Evolutionary conservation across 1,140 invertebrate genomes (phyloP), one percentile per base, ranked within the genome.

Genomic region (Drosophila insularis): DNA sequence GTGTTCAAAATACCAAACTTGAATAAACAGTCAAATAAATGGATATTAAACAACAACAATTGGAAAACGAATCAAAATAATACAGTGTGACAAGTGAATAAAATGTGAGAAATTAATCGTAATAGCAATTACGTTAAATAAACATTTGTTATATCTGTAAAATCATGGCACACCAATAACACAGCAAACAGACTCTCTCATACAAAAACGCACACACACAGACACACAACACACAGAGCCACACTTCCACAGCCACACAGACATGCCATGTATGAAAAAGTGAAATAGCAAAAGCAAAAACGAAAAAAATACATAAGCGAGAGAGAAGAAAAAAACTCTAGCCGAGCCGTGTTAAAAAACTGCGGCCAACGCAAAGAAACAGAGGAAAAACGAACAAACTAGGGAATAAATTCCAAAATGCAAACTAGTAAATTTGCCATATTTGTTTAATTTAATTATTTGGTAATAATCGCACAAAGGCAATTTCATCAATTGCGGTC

Each of bases 251-350:
- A 59, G 63, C 63, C 63, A 71, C 63, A 72, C 66, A 63, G 31
- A 59, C 63, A 56, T 53, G 62, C 23, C 27, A 50, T 87, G 65
- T 76, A 86, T 78, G 78, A 86, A 77, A 86, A 86, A 87, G 82
- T 86, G 74, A 86, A 86, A 85, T 75, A 85, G 81, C 43, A 50
- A 50, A 50, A 46, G 43, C 43, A 46, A 46, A 73, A 79, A 68
- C 11, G 66, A 56, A 55, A 75, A 61, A 58, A 64, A 35, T 11
- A 10, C 8, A 37, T 54, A 37, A 65, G 37, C 10, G 35, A 37
- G 35, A 13, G 35, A 37, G 35, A 37, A 61, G 31, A 68, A 72
- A 76, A 65, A 54, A 69, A 74, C 56, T 35, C 21, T 14, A 78
- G 71, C 27, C 37, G 56, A 68, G 65, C 67, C 73, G 43, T 50